These are phyloP conservation scores for Notarius lentiginosus DNA, from an alignment of 2,113 vertebrate species.

Conservation along the genomic window DNA sequence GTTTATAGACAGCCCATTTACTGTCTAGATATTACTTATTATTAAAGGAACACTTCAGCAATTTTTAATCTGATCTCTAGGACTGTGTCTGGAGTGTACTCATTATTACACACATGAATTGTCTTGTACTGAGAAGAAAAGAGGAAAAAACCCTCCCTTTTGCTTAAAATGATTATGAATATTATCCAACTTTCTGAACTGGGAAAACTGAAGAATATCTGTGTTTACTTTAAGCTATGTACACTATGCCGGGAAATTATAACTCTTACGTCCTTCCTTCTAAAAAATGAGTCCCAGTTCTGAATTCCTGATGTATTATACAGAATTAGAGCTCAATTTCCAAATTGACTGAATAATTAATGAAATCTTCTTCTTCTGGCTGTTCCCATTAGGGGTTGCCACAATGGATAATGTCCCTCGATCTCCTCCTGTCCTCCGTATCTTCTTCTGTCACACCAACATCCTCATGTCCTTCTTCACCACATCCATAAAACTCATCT, in stretches of 20 bases:
- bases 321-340: background rate
- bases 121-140: too few species aligned
- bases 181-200: background rate
- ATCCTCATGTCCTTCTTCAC: too few species aligned
- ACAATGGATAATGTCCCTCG: too few species aligned
- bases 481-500: too few species aligned
- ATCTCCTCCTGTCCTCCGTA: too few species aligned
- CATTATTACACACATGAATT: background rate
- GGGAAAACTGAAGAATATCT: background rate
- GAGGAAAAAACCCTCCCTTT: background rate
- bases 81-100: background rate
- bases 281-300: background rate
- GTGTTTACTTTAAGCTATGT: background rate
- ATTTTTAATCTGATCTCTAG: background rate
- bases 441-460: too few species aligned
- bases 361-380: too few species aligned
- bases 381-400: too few species aligned
- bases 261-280: background rate
- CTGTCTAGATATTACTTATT: slow-evolving; percentile 14
- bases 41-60: background rate
- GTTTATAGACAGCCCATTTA: slow-evolving; percentile 5
- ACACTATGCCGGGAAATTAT: background rate
- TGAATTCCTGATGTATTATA: background rate
- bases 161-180: background rate
- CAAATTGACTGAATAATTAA: background rate